Base-by-base conservation (phyloP, 2,888 invertebrate species). In the Agrotis exclamationis region DNA sequence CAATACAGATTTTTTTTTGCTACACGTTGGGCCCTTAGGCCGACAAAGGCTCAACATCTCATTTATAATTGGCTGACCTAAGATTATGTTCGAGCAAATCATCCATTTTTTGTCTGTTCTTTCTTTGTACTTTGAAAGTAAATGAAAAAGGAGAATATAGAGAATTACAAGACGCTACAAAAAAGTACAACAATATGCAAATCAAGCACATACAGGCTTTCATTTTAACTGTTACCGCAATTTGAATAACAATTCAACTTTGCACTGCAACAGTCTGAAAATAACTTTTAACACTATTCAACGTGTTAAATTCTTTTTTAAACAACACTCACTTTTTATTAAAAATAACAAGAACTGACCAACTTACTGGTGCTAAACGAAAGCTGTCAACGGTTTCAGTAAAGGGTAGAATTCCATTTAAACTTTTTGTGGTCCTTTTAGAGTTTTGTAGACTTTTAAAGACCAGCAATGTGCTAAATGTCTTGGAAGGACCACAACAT, bases 191-290 rank as follows among this genome's bases (percentile, higher is more conserved):
- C 16, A 33, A 20, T 28, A 48, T 22, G 13, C 44, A 28, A 24
- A 47, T 16, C 51, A 50, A 14, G 13, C 44, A 28, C 20, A 44
- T 16, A n/a, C 51, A 45, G 16, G 5, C 2, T 50, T 47, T 44
- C 14, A 20, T 47, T 16, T 59, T 72, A 18, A 66, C 50, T 59
- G 54, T 54, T 20, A 44, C 59, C 16, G 48, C 56, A 33, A 64
- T 64, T 68, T 64, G 62, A 68, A 76, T 62, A 47, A 39, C 45
- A 44, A 68, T 76, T 67, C n/a, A 64, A 68, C 53, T 57, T 53
- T 64, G 44, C n/a, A 47, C 13, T 14, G 16, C n/a, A 56, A n/a
- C 22, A 20, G 45, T 76, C 24, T 57, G 24, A 6, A 47, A 39
- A 70, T 76, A 28, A 58, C 47, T 77, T 77, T 76, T 16, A 13